Base-by-base conservation (phyloP, 2,797 vertebrate species). In the Gobio occitaniae region DNA sequence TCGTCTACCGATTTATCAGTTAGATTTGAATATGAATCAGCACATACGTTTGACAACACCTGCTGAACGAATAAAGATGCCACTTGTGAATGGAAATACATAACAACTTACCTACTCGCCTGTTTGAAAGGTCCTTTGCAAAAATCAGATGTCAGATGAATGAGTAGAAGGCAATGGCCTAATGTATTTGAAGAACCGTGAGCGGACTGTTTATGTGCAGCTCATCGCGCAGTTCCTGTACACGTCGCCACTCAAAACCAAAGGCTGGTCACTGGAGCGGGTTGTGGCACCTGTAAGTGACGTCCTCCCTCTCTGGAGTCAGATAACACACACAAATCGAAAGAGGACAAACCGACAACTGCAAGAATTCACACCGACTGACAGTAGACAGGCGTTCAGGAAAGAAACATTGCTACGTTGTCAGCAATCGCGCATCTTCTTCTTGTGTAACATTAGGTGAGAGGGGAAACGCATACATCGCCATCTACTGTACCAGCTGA, bases 201-300 rank as follows among this genome's bases (percentile, higher is more conserved):
- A 32, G 29, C n/a, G 50, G 1, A 29, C 32, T 82, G 47, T 80
- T 59, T 84, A 84, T 63, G 76, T 48, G 17, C 74, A 44, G 68
- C 41, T 63, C 76, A 84, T 66, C 65, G 72, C 63, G 41, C 44
- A 88, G 82, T 90, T 91, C 94, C 94, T 91, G 92, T 91, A 93
- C 89, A 94, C 94, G 94, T 95, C 92, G 92, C 91, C 91, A 21
- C 50, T 12, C n/a, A 25, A 85, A 56, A n/a, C 6, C 2, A 25
- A 44, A 50, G 38, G 65, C 48, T 10, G 44, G 3, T 32, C 76
- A 16, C 7, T 59, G 1, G 65, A 84, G 50, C 41, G 7, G 47
- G 21, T 69, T 75, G 47, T 50, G 48, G 44, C 36, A 32, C 19
- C 36, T 80, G 41, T 6, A 16, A 48, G 56, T 9, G n/a, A 48